A percentile compares a stretch with the other conserved stretches of the same genome.
Conservation (phyloP, 2,113 vertebrate genomes). For the Dipodomys merriami region DNA sequence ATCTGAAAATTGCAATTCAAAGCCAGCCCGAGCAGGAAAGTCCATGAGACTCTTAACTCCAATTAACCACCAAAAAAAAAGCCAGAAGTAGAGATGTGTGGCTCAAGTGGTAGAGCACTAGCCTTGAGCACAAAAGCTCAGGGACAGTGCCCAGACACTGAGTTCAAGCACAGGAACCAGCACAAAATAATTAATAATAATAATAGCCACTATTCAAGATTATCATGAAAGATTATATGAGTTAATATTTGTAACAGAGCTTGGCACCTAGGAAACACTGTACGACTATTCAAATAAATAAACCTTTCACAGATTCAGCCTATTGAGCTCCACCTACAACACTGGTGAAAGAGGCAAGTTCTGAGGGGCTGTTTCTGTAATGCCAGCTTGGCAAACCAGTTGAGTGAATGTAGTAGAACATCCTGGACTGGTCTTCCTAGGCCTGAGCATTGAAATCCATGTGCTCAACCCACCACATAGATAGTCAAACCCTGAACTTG, state of each 20-base stretch:
- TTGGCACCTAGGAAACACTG: neutral
- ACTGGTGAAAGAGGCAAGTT: neutral
- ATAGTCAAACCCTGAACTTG: neutral
- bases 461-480: neutral
- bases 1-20: no score
- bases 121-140: no score
- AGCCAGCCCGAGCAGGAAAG: no score
- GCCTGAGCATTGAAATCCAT: neutral
- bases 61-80: no score
- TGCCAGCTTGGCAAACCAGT: neutral
- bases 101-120: no score
- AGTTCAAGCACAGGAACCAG: no score
- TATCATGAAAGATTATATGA: constrained; percentile 44
- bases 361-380: neutral
- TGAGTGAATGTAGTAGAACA: neutral
- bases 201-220: neutral
- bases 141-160: no score
- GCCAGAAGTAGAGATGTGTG: no score
- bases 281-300: constrained; percentile 54
- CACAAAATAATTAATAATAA: no score
- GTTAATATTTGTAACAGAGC: constrained; percentile 31
- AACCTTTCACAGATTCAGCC: neutral
- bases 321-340: neutral
- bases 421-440: neutral
- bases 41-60: no score